Evolutionary conservation across 2,113 vertebrate genomes (phyloP).

Genomic region (Tychaedon coryphoeus): DNA sequence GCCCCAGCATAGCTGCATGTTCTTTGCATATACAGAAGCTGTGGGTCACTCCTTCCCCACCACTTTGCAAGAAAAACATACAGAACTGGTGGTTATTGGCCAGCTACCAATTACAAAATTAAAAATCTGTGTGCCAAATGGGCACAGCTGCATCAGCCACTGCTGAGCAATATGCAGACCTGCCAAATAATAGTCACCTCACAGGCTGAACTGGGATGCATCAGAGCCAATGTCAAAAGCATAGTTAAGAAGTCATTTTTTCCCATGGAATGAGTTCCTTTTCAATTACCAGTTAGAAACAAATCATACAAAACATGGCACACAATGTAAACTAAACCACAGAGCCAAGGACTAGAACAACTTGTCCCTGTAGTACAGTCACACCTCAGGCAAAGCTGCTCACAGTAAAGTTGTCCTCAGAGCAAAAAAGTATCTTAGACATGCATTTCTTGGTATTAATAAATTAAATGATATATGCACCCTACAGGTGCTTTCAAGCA

Average conservation of each 20-base stretch:
- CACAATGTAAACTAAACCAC: not conserved
- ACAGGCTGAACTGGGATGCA: not conserved
- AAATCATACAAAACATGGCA: not conserved
- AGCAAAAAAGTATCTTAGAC: not conserved
- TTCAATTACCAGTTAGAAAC: not conserved
- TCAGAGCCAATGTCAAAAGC: not conserved
- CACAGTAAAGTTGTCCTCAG: not conserved
- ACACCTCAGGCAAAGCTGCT: not conserved
- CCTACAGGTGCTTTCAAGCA: not conserved
- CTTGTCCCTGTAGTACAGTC: not conserved
- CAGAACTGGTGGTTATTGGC: slow-evolving; percentile 7
- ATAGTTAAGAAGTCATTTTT: not conserved
- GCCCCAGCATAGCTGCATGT: rapidly evolving
- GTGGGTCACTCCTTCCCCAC: not conserved
- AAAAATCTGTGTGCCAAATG: not conserved
- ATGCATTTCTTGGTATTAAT: not conserved
- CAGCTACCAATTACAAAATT: not conserved
- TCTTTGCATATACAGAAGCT: not conserved
- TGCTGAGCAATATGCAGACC: not conserved
- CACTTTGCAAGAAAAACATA: not conserved
- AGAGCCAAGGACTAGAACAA: not conserved
- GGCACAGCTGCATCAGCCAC: not conserved
- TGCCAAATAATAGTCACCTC: not conserved
- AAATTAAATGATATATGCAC: not conserved
- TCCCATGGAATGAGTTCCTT: not conserved